phyloP scores from a whole-genome alignment of 2,113 vertebrate species.

The Noturus placidus region DNA sequence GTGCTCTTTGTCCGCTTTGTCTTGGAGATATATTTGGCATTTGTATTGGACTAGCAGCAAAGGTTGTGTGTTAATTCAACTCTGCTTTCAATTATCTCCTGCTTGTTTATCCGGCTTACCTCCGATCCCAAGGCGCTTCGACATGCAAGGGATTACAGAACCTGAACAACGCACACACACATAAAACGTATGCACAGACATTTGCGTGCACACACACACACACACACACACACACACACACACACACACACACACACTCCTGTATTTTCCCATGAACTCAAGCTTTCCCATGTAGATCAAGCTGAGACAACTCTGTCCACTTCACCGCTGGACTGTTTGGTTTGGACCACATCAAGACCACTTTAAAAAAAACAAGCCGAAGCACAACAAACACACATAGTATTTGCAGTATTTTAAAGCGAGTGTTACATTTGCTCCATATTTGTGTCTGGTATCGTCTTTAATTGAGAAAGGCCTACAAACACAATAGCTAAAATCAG shows the following conservation, averaged over 20 bases:
- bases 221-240: neutral
- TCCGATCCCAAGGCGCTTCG: constrained; percentile 35
- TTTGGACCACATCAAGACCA: constrained; percentile 50
- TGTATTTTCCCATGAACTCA: constrained; percentile 50
- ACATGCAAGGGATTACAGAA: constrained; percentile 43
- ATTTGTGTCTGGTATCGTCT: constrained; percentile 6
- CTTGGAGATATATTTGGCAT: constrained; percentile 29
- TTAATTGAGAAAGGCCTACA: neutral
- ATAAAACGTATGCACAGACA: neutral
- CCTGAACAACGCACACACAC: neutral
- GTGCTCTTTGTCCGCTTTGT: constrained; percentile 29
- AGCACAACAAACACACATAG: neutral
- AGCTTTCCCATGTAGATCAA: constrained; percentile 45
- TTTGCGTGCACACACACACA: neutral
- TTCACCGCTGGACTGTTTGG: constrained; percentile 47
- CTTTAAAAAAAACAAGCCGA: constrained; percentile 26
- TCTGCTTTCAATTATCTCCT: constrained; percentile 54
- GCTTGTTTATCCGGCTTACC: constrained; percentile 47
- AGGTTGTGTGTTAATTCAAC: constrained; percentile 40
- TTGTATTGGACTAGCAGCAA: constrained; percentile 32
- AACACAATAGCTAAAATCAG: neutral
- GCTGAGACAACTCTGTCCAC: constrained; percentile 42
- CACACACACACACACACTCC: neutral
- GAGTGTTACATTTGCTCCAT: neutral
- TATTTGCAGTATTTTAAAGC: constrained; percentile 4